These are phyloP conservation scores for Setipinna tenuifilis DNA, from an alignment of 2,797 vertebrate species.

Conservation along the genomic window DNA sequence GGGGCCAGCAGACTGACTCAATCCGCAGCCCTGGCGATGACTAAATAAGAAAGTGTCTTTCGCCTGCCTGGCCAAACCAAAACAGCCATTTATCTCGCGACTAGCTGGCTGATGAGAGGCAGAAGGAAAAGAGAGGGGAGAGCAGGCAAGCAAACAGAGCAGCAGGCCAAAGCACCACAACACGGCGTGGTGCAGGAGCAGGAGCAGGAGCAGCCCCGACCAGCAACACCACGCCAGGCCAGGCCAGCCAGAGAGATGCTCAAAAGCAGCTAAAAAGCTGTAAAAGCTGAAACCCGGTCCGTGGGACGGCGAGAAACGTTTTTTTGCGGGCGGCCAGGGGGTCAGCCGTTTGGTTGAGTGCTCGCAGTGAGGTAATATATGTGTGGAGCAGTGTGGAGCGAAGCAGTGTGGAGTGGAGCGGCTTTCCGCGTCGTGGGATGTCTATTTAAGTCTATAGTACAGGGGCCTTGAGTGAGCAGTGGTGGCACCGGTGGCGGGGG, in stretches of 20 bases:
- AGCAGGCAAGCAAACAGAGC: neutral
- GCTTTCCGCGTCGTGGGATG: neutral
- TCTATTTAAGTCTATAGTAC: neutral
- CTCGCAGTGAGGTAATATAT: no score
- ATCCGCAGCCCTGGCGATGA: neutral
- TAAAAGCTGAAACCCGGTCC: neutral
- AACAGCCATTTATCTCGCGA: neutral
- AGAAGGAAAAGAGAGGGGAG: neutral
- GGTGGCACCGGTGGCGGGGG: neutral
- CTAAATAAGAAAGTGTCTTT: neutral
- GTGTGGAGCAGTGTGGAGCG: neutral
- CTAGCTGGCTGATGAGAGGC: neutral
- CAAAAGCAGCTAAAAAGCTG: neutral
- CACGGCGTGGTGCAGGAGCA: neutral
- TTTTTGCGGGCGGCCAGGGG: neutral
- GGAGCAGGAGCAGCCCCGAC: neutral
- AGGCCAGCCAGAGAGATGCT: no score
- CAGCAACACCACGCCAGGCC: neutral
- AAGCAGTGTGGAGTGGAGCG: neutral
- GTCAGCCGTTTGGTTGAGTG: neutral
- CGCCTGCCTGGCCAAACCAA: neutral
- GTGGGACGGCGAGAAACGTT: neutral
- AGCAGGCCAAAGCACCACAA: neutral
- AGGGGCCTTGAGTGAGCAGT: neutral
- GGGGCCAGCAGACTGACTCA: neutral